A percentile compares a stretch with the other conserved stretches of the same genome.
These are phyloP conservation scores for Venturia canescens DNA, from an alignment of 1,140 invertebrate species.

Conservation along the genomic window DNA sequence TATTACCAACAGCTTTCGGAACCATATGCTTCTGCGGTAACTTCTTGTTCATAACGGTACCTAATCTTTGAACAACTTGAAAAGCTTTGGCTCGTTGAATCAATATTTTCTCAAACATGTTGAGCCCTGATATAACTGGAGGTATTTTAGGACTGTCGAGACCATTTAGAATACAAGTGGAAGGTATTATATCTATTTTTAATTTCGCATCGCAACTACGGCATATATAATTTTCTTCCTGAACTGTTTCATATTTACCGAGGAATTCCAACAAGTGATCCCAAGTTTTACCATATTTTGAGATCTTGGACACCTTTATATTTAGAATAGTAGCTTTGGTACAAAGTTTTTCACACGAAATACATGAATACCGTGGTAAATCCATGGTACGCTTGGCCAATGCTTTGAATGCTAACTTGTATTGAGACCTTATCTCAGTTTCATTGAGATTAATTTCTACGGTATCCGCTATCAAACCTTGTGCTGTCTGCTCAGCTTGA, in stretches of 20 bases:
- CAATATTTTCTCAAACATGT: slow-evolving; percentile 43
- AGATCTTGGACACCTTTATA: neutral
- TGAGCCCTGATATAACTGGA: neutral
- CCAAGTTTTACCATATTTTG: slow-evolving; percentile 11
- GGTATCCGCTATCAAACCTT: neutral
- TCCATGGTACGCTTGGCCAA: slow-evolving; percentile 15
- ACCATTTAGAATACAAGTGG: slow-evolving; percentile 36
- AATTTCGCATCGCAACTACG: slow-evolving; percentile 33
- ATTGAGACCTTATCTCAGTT: slow-evolving; percentile 3
- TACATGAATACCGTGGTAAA: slow-evolving; percentile 28
- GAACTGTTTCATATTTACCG: neutral
- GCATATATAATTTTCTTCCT: slow-evolving; percentile 12
- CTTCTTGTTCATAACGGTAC: slow-evolving; percentile 14
- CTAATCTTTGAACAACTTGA: slow-evolving; percentile 44
- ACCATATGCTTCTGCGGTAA: neutral
- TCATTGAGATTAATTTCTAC: slow-evolving; percentile 44
- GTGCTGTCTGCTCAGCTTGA: slow-evolving; percentile 18
- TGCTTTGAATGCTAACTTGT: slow-evolving; percentile 32
- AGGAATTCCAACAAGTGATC: neutral
- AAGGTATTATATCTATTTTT: neutral
- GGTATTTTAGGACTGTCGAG: slow-evolving; percentile 11
- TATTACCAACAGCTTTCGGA: slow-evolving; percentile 52
- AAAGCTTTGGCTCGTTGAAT: too few species aligned
- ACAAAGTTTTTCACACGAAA: slow-evolving; percentile 43
- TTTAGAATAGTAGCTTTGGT: too few species aligned